A percentile compares a stretch with the other conserved stretches of the same genome.
Conservation (phyloP, 2,113 vertebrate species). For the Eclectus roratus region DNA sequence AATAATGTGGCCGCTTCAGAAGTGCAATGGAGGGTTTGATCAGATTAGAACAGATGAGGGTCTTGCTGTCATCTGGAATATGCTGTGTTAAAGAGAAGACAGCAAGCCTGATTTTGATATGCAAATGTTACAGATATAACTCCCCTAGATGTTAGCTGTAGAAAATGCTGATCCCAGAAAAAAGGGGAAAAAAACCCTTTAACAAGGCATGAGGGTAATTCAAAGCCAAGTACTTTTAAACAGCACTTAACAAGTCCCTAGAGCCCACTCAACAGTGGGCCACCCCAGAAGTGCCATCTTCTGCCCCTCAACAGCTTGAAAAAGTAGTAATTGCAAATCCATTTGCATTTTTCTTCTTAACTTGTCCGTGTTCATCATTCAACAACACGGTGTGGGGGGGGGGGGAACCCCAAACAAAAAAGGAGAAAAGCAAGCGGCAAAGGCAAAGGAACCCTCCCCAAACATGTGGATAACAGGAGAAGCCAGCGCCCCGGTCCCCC, state of each 20-base stretch:
- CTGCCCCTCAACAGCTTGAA: conserved; percentile 90
- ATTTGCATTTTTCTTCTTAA: conserved; percentile 86
- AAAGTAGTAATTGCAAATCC: conserved; percentile 88
- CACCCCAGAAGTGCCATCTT: conserved; percentile 83
- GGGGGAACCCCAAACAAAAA: background rate
- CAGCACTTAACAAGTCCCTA: conserved; percentile 95
- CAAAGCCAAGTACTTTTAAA: conserved; percentile 95
- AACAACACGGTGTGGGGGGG: background rate
- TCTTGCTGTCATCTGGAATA: conserved; percentile 63
- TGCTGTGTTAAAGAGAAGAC: conserved; percentile 56
- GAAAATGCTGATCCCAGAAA: conserved; percentile 85
- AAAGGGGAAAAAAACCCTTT: conserved; percentile 80
- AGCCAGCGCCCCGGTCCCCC: background rate
- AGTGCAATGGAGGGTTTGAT: conserved; percentile 37
- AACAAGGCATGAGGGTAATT: conserved; percentile 93
- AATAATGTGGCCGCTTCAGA: conserved; percentile 13
- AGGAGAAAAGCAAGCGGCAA: background rate
- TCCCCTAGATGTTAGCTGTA: conserved; percentile 66
- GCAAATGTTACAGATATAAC: conserved; percentile 72
- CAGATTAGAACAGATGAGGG: conserved; percentile 69
- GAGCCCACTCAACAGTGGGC: conserved; percentile 87
- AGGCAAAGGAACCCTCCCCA: conserved; percentile 40
- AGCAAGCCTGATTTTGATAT: conserved; percentile 78
- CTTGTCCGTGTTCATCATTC: conserved; percentile 71
- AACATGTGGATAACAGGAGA: background rate